Base-by-base conservation (phyloP, 2,113 vertebrate species). In the Varanus komodoensis region DNA sequence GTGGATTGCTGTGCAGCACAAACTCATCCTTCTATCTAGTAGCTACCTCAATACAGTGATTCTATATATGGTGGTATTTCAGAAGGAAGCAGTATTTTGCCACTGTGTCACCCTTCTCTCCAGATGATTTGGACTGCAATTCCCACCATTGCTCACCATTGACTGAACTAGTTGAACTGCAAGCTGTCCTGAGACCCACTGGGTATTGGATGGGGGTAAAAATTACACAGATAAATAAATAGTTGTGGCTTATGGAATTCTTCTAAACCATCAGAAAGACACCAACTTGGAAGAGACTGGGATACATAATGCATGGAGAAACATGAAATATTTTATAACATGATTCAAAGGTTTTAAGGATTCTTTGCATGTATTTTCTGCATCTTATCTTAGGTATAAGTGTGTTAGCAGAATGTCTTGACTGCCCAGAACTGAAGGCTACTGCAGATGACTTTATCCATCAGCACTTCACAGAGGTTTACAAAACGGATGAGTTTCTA, bases 381-480 rank as follows among this genome's bases (percentile, higher is more conserved):
- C 88, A 54, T 27, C 91, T 15, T 93, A 69, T 88, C 1, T 79
- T 90, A 98, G 98, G 98, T 93, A 98, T 98, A 96, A 98, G 98
- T 92, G 98, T 98, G 9, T 94, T 98, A 93, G 98, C 98, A 64
- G 98, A 98, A 94, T 98, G 98, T 90, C 95, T 98, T 68, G 98
- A 98, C 92, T 98, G 98, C 90, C 98, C 98, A 6, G 98, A 98
- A 91, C 95, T 98, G 93, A 98, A 98, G 96, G 97, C 97, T 54
- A 98, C 98, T 50, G 98, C 98, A 32, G 98, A 98, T 94, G 98
- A 98, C 92, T 98, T 98, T 91, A 98, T 98, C 90, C 97, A 98
- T 96, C 98, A 98, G 94, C 98, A 98, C 93, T 98, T 98, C 95
- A 98, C 98, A 90, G 98, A 98, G 92, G 98, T 98, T 95, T 98